Evolutionary conservation across 2,888 invertebrate species (phyloP).

Genomic region (Drosophila pseudotalamancana): DNA sequence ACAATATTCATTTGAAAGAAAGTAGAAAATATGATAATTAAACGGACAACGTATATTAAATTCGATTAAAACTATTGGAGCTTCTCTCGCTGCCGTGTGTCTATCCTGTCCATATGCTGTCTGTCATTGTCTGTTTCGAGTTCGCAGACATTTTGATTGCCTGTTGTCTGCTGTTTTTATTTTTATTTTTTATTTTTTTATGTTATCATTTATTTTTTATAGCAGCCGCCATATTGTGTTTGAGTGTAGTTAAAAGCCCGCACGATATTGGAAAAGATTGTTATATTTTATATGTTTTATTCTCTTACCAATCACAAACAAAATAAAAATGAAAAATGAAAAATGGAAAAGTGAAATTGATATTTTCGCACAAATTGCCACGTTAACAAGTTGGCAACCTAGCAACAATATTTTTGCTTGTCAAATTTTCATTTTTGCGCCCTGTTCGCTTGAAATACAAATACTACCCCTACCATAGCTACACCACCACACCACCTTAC

Average conservation of each 20-base stretch:
- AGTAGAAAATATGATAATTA: too few species aligned
- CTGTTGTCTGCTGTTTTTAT: slow-evolving; percentile 45
- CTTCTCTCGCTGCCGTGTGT: slow-evolving; percentile 32
- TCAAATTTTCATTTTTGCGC: slow-evolving; percentile 54
- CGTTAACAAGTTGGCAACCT: slow-evolving; percentile 67
- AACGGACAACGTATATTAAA: too few species aligned
- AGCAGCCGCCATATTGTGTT: slow-evolving; percentile 46
- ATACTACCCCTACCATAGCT: neutral
- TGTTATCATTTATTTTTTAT: slow-evolving; percentile 50
- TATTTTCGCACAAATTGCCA: slow-evolving; percentile 70
- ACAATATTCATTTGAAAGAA: too few species aligned
- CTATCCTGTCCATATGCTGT: slow-evolving; percentile 59
- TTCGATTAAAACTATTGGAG: slow-evolving; percentile 9
- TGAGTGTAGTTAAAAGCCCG: slow-evolving; percentile 19
- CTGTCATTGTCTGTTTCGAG: slow-evolving; percentile 58
- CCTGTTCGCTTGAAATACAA: neutral
- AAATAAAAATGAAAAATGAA: slow-evolving; percentile 48
- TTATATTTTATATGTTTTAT: neutral
- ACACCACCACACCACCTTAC: neutral
- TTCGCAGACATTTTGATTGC: slow-evolving; percentile 69
- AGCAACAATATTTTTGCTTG: slow-evolving; percentile 65
- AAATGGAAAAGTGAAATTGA: slow-evolving; percentile 74
- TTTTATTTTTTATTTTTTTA: slow-evolving; percentile 37
- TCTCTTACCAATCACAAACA: slow-evolving; percentile 28
- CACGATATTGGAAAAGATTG: slow-evolving; percentile 23